Evolutionary conservation across 1,140 invertebrate genomes (phyloP).

Genomic region (Streblospio benedicti): DNA sequence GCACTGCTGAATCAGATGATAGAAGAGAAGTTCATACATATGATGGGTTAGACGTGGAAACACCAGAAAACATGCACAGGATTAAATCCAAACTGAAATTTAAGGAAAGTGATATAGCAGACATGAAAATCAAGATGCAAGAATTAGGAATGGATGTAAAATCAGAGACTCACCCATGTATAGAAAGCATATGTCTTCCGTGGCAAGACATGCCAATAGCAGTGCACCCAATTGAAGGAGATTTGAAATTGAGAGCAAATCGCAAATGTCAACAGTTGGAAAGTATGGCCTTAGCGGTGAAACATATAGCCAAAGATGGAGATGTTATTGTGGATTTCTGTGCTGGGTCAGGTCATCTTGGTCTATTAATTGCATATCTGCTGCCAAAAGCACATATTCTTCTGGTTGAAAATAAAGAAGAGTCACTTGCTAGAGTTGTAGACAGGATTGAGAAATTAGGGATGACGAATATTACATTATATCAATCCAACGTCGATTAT

Average conservation of each 20-base stretch:
- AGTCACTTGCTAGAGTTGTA: constrained; percentile 67
- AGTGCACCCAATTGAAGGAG: constrained; percentile 61
- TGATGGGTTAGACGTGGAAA: too few species aligned
- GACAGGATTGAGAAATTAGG: constrained; percentile 60
- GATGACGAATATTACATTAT: constrained; percentile 68
- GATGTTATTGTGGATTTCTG: constrained; percentile 84
- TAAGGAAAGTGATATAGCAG: not conserved
- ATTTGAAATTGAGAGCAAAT: constrained; percentile 50
- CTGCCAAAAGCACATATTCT: constrained; percentile 65
- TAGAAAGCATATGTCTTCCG: too few species aligned
- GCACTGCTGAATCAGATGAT: too few species aligned
- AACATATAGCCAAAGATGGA: constrained; percentile 55
- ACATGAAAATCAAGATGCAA: not conserved
- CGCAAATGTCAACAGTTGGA: constrained; percentile 83
- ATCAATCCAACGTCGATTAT: constrained; percentile 57
- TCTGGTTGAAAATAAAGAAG: constrained; percentile 86
- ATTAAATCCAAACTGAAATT: not conserved
- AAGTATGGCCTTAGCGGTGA: constrained; percentile 71
- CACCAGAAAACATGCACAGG: not conserved
- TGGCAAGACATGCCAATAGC: constrained; percentile 61
- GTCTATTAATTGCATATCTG: constrained; percentile 71
- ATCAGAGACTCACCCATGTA: not conserved
- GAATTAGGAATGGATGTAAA: not conserved
- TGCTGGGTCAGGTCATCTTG: constrained; percentile 86
- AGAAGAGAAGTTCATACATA: too few species aligned